Conservation (phyloP, 2,113 vertebrate genomes). For the Aldabrachelys gigantea region DNA sequence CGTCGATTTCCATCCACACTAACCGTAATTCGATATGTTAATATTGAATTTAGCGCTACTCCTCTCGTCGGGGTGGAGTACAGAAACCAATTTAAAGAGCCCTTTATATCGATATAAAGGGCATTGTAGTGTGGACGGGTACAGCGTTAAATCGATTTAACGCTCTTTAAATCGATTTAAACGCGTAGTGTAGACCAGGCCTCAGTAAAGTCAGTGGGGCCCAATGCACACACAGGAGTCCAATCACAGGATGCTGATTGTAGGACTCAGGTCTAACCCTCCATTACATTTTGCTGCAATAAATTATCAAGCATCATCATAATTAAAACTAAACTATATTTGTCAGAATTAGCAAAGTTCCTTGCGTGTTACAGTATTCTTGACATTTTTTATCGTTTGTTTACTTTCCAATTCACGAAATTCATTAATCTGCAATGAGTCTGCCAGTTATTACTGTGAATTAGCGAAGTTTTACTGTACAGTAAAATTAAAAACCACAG, state of each 20-base stretch:
- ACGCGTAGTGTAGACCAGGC: too few relatives aligned
- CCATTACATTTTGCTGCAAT: slow-evolving; percentile 41
- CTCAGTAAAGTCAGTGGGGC: neutral
- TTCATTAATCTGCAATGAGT: slow-evolving; percentile 65
- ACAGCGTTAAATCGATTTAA: too few relatives aligned
- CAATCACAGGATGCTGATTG: slow-evolving; percentile 13
- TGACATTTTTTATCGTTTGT: slow-evolving; percentile 61
- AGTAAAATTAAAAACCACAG: slow-evolving; percentile 70
- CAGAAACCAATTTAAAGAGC: too few relatives aligned
- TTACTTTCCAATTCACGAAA: slow-evolving; percentile 70
- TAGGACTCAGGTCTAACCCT: slow-evolving; percentile 43
- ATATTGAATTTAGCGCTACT: too few relatives aligned
- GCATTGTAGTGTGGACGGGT: too few relatives aligned
- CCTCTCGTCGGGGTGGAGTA: too few relatives aligned
- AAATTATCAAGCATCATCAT: slow-evolving; percentile 30
- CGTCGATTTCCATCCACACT: too few relatives aligned
- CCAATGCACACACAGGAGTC: neutral
- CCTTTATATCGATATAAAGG: too few relatives aligned
- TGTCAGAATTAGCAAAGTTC: slow-evolving; percentile 37
- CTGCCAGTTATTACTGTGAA: slow-evolving; percentile 55
- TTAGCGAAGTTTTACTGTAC: slow-evolving; percentile 60
- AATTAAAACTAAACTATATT: slow-evolving; percentile 42
- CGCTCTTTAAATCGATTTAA: too few relatives aligned
- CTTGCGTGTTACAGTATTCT: slow-evolving; percentile 29
- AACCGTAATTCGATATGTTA: too few relatives aligned